Base-by-base conservation (phyloP, 2,888 invertebrate genomes). In the Eupithecia centaureata region DNA sequence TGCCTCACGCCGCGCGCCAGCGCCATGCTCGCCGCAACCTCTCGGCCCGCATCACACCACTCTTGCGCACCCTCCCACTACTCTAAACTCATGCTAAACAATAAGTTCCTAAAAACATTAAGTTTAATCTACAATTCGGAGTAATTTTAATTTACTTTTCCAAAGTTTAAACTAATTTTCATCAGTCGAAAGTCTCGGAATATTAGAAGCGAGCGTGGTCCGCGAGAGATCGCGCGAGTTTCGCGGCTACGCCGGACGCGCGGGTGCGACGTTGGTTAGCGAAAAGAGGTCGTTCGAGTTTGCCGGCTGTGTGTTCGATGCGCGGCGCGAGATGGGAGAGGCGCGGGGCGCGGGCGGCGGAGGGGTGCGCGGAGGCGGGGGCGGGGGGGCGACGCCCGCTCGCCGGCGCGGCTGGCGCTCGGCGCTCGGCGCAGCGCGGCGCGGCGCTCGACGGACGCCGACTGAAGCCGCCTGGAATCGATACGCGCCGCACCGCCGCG, bases 341-440 rank as follows among this genome's bases (percentile, higher is more conserved):
- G 80, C 73, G 79, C 67, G 82, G 80, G 81, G 80, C 76, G 84
- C 82, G 86, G 82, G 84, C 80, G 78, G 85, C 80, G 75, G 42
- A n/a, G n/a, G n/a, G n/a, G n/a, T n/a, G n/a, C n/a, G 42, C 84
- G 78, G 84, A 78, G 84, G 83, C 80, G 78, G 85, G 79, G 75
- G 85, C 78, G 85, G 78, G 85, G 85, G 86, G 83, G 84, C 82
- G 87, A 86, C 87, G 89, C 88, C 88, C 87, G 89, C 90, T 87
- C 89, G 87, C 85, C 87, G 86, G 86, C 86, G 85, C 86, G 85
- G 83, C 90, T 89, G 91, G 64, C 38, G 64, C 87, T 86, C 90
- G 89, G 91, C 92, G 86, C 90, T 90, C 91, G 90, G 91, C 92
- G 91, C 92, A 90, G 89, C 92, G 89, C 91, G 91, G 90, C 92